Base-by-base conservation (phyloP, 1,140 invertebrate genomes). In the Drosophila funebris region DNA sequence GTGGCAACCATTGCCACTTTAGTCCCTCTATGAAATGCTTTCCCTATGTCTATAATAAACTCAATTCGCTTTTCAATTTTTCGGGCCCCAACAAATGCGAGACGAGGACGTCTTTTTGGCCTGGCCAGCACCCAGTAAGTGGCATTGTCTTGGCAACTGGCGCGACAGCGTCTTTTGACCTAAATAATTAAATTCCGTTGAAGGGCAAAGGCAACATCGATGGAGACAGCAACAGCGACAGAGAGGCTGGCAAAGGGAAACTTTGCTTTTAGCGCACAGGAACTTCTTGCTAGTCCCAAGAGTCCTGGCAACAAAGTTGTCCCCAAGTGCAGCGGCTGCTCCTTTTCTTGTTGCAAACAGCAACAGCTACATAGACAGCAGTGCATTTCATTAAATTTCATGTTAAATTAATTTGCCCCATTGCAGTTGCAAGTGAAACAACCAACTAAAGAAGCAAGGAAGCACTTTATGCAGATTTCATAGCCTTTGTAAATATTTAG, bases 131-230 rank as follows among this genome's bases (percentile, higher is more conserved):
- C 46, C 43, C 24, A 61, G 73, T 56, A 77, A 84, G 80, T 81
- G 70, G 44, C 82, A 87, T 87, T 87, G 82, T 88, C 82, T 70
- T 82, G 66, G 58, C 78, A 80, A 81, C 78, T 74, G 78, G 75
- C 62, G 76, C 71, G 70, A 74, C 70, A 68, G 53, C 57, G 64
- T 78, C 78, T 68, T 88, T 82, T 87, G 82, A 87, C 83, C 82
- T 76, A 88, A 87, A 87, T 87, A 87, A 87, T 87, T 87, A 88
- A 88, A 87, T 87, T 87, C 81, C 77, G 68, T 81, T 53, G 43
- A 58, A 33, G 57, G 60, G 56, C 50, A 67, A 61, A 14, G 9
- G 27, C 39, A 16, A 53, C 5, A 54, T 14, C 22, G n/a, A 43
- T 7, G 36, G 11, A n/a, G 22, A 37, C 18, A n/a, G 44, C 22